A percentile compares a stretch with the other conserved stretches of the same genome.
phyloP scores from a whole-genome alignment of 2,113 vertebrate species.

The Paraplagusia blochii region DNA sequence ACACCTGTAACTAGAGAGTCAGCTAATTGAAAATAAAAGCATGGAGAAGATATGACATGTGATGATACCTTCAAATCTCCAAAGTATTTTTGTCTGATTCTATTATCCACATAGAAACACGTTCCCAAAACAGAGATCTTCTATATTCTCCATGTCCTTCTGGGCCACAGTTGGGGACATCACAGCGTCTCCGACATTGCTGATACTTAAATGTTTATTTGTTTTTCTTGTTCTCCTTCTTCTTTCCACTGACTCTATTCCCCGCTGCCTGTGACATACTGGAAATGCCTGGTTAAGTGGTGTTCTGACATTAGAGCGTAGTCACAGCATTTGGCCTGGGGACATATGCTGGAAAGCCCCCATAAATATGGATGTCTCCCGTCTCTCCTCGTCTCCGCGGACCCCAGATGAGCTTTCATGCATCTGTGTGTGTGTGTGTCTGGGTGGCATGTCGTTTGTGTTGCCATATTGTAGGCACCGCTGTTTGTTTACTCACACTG shows the following conservation, averaged over 20 bases:
- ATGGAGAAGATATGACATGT: no score
- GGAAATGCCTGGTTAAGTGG: slow-evolving; percentile 74
- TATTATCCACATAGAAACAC: no score
- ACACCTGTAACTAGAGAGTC: no score
- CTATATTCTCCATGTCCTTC: no score
- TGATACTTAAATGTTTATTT: slow-evolving; percentile 11
- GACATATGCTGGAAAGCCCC: slow-evolving; percentile 68
- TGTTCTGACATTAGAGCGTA: slow-evolving; percentile 75
- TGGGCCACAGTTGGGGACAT: not conserved
- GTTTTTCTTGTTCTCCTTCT: slow-evolving; percentile 22
- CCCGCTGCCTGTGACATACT: slow-evolving; percentile 61
- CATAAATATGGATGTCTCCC: slow-evolving; percentile 74
- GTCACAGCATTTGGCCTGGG: slow-evolving; percentile 74
- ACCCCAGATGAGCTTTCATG: slow-evolving; percentile 59
- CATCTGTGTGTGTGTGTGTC: slow-evolving; percentile 43
- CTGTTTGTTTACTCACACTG: slow-evolving; percentile 73
- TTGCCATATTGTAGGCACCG: slow-evolving; percentile 67
- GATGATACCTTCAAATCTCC: no score
- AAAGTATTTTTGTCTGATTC: no score
- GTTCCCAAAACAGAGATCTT: no score
- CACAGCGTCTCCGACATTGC: slow-evolving; percentile 19
- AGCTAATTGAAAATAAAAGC: no score
- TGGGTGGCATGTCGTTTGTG: slow-evolving; percentile 41
- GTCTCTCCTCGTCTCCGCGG: slow-evolving; percentile 39
- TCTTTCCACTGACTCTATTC: slow-evolving; percentile 49